These are phyloP conservation scores for Synodontis membranacea DNA, from an alignment of 2,113 vertebrate genomes.

Conservation along the genomic window DNA sequence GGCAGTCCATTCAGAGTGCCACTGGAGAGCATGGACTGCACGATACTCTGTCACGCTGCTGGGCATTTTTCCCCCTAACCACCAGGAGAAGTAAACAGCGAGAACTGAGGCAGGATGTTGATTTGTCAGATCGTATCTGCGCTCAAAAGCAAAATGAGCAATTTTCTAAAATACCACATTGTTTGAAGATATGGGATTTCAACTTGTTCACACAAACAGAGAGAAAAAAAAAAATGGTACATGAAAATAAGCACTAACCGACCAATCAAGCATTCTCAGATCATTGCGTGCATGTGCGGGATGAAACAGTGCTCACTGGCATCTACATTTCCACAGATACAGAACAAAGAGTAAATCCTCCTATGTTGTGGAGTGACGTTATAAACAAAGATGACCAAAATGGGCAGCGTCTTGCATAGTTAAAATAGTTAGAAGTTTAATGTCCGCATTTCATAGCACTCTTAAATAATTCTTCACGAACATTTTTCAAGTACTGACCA, in stretches of 20 bases:
- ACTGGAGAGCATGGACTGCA: constrained; percentile 3
- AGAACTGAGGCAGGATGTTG: constrained; percentile 36
- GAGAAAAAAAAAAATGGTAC: constrained; percentile 29
- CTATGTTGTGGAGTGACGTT: not conserved
- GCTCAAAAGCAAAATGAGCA: constrained; percentile 40
- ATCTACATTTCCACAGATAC: constrained; percentile 17
- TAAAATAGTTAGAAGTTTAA: not conserved
- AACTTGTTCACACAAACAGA: constrained; percentile 51
- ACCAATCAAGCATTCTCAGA: constrained; percentile 31
- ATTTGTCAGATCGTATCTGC: constrained; percentile 45
- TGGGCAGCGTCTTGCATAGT: not conserved
- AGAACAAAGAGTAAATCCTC: constrained; percentile 19
- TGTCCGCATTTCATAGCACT: not conserved
- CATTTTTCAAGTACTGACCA: not conserved
- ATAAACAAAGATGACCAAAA: not conserved
- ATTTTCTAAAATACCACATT: constrained; percentile 45
- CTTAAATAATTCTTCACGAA: not conserved
- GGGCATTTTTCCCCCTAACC: constrained; percentile 29
- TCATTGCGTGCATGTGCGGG: constrained; percentile 5
- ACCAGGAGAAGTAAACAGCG: constrained; percentile 42
- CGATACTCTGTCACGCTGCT: not conserved
- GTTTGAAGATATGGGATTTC: constrained; percentile 52
- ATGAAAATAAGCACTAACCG: constrained; percentile 26
- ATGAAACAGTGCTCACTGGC: constrained; percentile 23
- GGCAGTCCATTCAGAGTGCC: constrained; percentile 34